phyloP scores from a whole-genome alignment of 2,113 vertebrate species.

The Rissa tridactyla region DNA sequence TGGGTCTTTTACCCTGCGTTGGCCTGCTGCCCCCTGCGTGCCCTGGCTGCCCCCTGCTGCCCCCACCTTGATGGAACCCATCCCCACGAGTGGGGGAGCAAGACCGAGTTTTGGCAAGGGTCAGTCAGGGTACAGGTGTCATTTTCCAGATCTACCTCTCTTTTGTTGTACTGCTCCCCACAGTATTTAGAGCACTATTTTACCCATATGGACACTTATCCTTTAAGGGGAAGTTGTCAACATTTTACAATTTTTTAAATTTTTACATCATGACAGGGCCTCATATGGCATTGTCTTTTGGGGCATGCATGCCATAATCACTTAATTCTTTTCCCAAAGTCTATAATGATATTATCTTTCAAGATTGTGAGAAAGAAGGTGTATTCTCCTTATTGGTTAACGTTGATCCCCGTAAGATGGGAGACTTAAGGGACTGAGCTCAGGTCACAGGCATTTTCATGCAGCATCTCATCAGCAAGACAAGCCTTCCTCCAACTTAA shows the following conservation, averaged over 20 bases:
- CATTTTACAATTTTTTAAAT: neutral
- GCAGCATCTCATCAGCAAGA: neutral
- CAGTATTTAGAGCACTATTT: neutral
- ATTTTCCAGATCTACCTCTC: neutral
- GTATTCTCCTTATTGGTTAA: neutral
- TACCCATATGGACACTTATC: neutral
- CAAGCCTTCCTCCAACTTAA: neutral
- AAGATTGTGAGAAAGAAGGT: neutral
- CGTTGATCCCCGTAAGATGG: accelerated
- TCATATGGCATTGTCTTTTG: neutral
- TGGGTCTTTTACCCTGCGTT: neutral
- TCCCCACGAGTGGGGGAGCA: accelerated
- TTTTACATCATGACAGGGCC: neutral
- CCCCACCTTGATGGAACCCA: neutral
- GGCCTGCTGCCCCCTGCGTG: neutral
- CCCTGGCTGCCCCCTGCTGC: neutral
- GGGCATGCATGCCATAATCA: neutral
- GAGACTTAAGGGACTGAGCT: neutral
- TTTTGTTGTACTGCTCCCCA: neutral
- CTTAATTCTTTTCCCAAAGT: neutral
- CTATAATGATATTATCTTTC: neutral
- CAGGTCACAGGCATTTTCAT: neutral
- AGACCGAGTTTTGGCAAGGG: neutral
- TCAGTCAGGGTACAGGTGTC: neutral
- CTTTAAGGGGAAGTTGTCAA: neutral